phyloP scores from a whole-genome alignment of 1,140 invertebrate species.

The Spodoptera frugiperda region DNA sequence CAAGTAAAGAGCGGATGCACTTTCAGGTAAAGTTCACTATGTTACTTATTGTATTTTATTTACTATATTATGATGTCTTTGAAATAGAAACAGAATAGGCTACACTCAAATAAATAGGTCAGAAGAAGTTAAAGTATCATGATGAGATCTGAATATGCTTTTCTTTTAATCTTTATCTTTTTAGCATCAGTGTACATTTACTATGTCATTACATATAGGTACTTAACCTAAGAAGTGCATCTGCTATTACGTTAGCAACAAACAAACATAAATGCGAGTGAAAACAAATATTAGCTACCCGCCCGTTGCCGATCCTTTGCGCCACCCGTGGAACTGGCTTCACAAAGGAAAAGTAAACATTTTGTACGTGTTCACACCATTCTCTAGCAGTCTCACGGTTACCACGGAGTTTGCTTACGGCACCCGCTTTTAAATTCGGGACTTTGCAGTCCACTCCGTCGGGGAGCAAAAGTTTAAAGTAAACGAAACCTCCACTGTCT shows the following conservation, averaged over 20 bases:
- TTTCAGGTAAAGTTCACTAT: neutral
- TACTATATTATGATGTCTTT: no score
- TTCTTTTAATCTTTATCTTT: no score
- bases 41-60: no score
- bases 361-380: slow-evolving; percentile 57
- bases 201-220: neutral
- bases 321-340: slow-evolving; percentile 43
- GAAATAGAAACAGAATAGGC: no score
- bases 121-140: no score
- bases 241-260: slow-evolving; percentile 30
- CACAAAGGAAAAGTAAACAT: slow-evolving; percentile 60
- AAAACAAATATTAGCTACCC: slow-evolving; percentile 12
- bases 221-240: slow-evolving; percentile 14
- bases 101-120: no score
- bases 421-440: slow-evolving; percentile 40
- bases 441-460: slow-evolving; percentile 42
- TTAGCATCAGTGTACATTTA: neutral
- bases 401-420: slow-evolving; percentile 52
- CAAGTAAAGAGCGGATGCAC: slow-evolving; percentile 36
- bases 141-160: no score
- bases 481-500: slow-evolving; percentile 37
- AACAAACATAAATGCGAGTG: slow-evolving; percentile 32
- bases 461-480: slow-evolving; percentile 41
- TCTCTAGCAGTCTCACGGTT: slow-evolving; percentile 52
- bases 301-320: slow-evolving; percentile 34